Evolutionary conservation across 1,140 invertebrate species (phyloP), one percentile per base, ranked within the genome.

Genomic region (Dolichoris vasculosae): DNA sequence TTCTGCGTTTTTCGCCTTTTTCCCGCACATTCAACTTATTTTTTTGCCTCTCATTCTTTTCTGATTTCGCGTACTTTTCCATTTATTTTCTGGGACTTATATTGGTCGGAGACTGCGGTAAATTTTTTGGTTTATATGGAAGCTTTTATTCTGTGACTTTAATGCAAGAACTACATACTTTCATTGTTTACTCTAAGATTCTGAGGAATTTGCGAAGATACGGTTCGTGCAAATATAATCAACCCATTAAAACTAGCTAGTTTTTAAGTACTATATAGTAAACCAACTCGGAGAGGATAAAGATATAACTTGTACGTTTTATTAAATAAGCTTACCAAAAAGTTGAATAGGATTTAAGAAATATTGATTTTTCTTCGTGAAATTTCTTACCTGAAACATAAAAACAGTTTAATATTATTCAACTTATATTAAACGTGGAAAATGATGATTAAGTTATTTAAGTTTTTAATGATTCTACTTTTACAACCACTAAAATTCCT

Each of bases 1-100:
- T 84, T 84, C 73, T 69, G 59, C 59, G 82, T 69, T 84, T 84
- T 84, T 84, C 59, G 15, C 20, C 59, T 51, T 84, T 79, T 73
- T 63, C 13, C 63, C 30, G 46, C 8, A 30, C 55, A 30, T 79
- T 43, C 35, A 30, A 30, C 67, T 20, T 0, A 32, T 73, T 76
- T 80, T 84, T 84, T 84, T 73, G 23, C 32, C 13, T 20, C 13
- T 59, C 30, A 0, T 32, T 38, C 20, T 78, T 11, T 4, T 46
- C 35, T 46, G 71, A 46, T 46, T 46, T 43, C 17, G 26, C 40
- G 4, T 46, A 23, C 20, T 73, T 40, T 64, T 30, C 26, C 40
- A 67, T 69, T 78, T 78, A 78, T 38, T 30, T 35, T 77, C 48
- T 1, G 26, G 20, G 13, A 23, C 46, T 35, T 32, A 9, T 77